Conservation (phyloP, 1,140 invertebrate species). For the Globodera ellingtonae region DNA sequence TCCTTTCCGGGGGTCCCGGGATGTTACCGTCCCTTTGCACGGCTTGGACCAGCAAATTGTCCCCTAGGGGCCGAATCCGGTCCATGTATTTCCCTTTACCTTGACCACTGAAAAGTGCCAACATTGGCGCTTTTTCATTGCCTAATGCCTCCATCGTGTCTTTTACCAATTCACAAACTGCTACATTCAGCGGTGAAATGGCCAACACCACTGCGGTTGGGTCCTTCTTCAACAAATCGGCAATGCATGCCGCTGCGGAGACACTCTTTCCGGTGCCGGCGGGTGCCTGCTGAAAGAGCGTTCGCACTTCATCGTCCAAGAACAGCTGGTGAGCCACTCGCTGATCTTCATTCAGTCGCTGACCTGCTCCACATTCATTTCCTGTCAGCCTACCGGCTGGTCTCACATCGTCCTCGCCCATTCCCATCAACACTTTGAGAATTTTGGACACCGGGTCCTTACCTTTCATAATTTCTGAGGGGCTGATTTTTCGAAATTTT, state of each 20-base stretch:
- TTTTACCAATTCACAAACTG: slow-evolving; percentile 11
- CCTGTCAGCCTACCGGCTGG: background rate
- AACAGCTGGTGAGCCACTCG: background rate
- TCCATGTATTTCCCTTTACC: background rate
- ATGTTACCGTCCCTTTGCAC: background rate
- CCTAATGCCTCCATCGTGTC: background rate
- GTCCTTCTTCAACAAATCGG: background rate
- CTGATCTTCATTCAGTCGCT: background rate
- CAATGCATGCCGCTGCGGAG: background rate
- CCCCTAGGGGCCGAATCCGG: background rate
- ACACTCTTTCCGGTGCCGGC: background rate
- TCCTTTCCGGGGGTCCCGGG: background rate
- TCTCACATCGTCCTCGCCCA: background rate
- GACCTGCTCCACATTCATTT: background rate
- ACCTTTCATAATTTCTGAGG: background rate
- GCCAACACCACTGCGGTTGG: background rate
- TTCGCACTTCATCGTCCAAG: background rate
- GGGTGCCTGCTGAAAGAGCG: background rate
- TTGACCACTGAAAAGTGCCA: background rate
- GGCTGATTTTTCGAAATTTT: background rate
- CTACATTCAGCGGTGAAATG: background rate
- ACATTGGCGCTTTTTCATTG: background rate
- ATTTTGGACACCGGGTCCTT: background rate
- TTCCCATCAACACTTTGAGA: background rate
- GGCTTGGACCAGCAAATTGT: background rate